A percentile compares a stretch with the other conserved stretches of the same genome.
Conservation (phyloP, 2,888 invertebrate species). For the Lepeophtheirus nordmannii region DNA sequence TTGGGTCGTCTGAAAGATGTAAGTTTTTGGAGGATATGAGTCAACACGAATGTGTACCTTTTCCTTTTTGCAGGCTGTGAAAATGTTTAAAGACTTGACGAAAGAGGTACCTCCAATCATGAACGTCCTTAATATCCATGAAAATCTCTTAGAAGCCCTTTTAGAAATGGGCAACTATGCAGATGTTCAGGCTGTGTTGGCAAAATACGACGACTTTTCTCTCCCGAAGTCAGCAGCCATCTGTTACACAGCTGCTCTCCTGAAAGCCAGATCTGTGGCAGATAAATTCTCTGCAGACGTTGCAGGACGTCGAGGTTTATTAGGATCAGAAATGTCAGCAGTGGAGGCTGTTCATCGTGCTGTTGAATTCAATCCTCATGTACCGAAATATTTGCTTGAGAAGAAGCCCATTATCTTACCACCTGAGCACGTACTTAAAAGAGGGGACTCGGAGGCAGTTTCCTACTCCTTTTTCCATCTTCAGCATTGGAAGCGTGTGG, state of each 20-base stretch:
- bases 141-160: constrained; percentile 86
- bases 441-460: constrained; percentile 91
- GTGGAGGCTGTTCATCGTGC: constrained; percentile 87
- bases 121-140: constrained; percentile 81
- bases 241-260: constrained; percentile 81
- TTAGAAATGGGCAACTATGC: constrained; percentile 91
- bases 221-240: constrained; percentile 86
- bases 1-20: constrained; percentile 74
- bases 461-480: constrained; percentile 92
- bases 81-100: constrained; percentile 87
- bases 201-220: constrained; percentile 84
- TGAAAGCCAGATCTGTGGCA: constrained; percentile 78
- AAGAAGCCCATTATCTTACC: constrained; percentile 86
- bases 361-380: constrained; percentile 94
- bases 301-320: constrained; percentile 63
- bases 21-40: background rate
- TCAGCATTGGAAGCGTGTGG: constrained; percentile 87
- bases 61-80: constrained; percentile 46
- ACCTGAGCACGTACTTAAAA: constrained; percentile 86
- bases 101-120: constrained; percentile 91
- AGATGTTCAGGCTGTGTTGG: constrained; percentile 81
- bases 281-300: constrained; percentile 75
- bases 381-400: constrained; percentile 87
- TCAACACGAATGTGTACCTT: background rate
- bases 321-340: constrained; percentile 74